Percentiles rank a stretch among this genome's conserved stretches.
Evolutionary conservation across 2,113 vertebrate species (phyloP).

Genomic region (Periophthalmodon schlosseri): DNA sequence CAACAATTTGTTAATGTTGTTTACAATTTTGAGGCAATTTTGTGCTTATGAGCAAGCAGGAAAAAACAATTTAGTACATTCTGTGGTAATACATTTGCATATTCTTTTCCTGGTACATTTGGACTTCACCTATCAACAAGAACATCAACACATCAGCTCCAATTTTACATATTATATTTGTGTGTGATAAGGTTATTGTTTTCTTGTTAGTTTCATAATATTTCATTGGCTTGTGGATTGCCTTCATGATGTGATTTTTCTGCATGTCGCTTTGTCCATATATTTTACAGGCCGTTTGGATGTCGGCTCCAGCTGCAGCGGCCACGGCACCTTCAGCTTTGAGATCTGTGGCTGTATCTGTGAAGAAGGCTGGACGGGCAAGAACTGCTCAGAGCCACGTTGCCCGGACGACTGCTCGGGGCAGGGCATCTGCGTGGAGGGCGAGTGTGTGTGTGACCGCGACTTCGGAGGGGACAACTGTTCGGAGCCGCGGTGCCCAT

Average conservation of each 20-base stretch:
- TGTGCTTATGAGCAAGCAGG: too few relatives aligned
- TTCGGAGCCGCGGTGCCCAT: constrained; percentile 85
- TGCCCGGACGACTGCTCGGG: constrained; percentile 91
- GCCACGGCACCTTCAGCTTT: constrained; percentile 93
- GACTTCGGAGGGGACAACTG: constrained; percentile 93
- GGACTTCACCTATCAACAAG: neutral
- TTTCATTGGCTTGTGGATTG: neutral
- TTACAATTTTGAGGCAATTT: too few relatives aligned
- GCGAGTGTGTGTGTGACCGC: constrained; percentile 90
- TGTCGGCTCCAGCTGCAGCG: constrained; percentile 87
- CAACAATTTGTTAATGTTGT: neutral
- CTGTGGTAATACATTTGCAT: neutral
- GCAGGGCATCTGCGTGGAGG: constrained; percentile 89
- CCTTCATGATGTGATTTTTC: neutral
- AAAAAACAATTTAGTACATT: neutral
- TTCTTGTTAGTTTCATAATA: neutral
- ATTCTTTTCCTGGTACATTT: neutral
- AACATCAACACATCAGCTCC: neutral
- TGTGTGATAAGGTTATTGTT: neutral
- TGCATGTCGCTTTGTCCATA: neutral
- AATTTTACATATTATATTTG: neutral
- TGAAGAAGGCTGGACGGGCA: constrained; percentile 90
- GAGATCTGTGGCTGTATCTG: constrained; percentile 93
- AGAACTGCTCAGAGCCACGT: constrained; percentile 91
- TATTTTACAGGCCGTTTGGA: constrained; percentile 85